Evolutionary conservation across 2,113 vertebrate species (phyloP).

Genomic region (Garra rufa): DNA sequence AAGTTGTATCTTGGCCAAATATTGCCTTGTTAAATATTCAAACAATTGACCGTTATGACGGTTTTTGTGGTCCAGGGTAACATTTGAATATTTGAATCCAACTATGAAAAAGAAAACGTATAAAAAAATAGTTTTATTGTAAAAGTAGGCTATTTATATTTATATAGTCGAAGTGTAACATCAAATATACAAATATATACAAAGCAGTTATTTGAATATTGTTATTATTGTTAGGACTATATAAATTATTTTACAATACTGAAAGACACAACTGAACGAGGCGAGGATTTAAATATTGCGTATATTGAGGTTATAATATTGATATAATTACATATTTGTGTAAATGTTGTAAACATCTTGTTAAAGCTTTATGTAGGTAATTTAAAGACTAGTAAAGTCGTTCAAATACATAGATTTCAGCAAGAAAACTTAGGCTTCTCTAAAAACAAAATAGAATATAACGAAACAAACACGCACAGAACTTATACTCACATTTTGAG

Average conservation of each 20-base stretch:
- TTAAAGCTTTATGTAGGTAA: not conserved
- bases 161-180: not conserved
- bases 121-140: not conserved
- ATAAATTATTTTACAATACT: not conserved
- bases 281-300: too few relatives aligned
- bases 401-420: not conserved
- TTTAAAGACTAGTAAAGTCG: not conserved
- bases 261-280: too few relatives aligned
- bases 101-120: too few relatives aligned
- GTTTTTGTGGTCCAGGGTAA: too few relatives aligned
- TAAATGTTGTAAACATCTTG: not conserved
- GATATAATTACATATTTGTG: too few relatives aligned
- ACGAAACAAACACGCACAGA: not conserved
- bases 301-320: too few relatives aligned
- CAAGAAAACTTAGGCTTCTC: not conserved
- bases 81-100: not conserved
- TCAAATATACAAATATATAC: not conserved
- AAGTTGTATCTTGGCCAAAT: too few relatives aligned
- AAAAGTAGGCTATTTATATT: not conserved
- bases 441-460: not conserved
- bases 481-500: conserved; percentile 24
- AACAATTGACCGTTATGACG: too few relatives aligned
- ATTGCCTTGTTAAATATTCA: too few relatives aligned
- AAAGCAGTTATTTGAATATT: not conserved
- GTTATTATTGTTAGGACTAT: not conserved